Base-by-base conservation (phyloP, 2,888 invertebrate species). In the Euspilapteryx auroguttella region DNA sequence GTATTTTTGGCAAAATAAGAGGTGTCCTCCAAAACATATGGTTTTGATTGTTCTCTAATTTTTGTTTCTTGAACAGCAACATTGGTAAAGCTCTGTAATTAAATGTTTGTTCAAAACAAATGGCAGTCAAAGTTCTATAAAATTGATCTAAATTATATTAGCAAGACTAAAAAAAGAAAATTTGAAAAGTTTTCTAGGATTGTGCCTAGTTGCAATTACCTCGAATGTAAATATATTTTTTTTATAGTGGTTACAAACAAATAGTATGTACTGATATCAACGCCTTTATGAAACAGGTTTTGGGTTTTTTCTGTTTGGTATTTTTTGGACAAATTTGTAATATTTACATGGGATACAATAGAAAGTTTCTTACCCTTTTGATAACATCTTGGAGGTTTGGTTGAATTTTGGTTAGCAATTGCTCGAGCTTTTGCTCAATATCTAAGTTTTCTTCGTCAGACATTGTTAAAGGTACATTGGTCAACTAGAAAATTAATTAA, bases 61-160 rank as follows among this genome's bases (percentile, higher is more conserved):
- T 61, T 71, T 23, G 69, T 66, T 37, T 69, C 71, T 38, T 78
- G 75, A 22, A 79, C 49, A 10, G 66, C 78, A 37, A 79, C 80
- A 46, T 81, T 81, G 27, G 79, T 80, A 37, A 81, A 81, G 39
- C 80, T 79, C 81, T 81, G 47, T 3, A 62, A 56, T n/a, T n/a
- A 35, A 31, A 25, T 23, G 23, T 5, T 10, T 23, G 10, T 23
- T 9, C 10, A 34, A 30, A 22, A 28, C 6, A 26, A 24, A 11
- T 2, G 4, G 3, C n/a, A 24, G 15, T 20, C 4, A 12, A 21
- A n/a, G 10, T 23, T 23, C 10, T 10, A 9, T 23, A 23, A 9
- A 23, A 10, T 23, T 20, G 5, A 20, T 8, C 5, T 20, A 7
- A 20, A 20, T 20, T 20, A 7, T 7, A 20, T 5, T 7, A 20